Base-by-base conservation (phyloP, 2,113 vertebrate species). In the Sinocyclocheilus grahami region DNA sequence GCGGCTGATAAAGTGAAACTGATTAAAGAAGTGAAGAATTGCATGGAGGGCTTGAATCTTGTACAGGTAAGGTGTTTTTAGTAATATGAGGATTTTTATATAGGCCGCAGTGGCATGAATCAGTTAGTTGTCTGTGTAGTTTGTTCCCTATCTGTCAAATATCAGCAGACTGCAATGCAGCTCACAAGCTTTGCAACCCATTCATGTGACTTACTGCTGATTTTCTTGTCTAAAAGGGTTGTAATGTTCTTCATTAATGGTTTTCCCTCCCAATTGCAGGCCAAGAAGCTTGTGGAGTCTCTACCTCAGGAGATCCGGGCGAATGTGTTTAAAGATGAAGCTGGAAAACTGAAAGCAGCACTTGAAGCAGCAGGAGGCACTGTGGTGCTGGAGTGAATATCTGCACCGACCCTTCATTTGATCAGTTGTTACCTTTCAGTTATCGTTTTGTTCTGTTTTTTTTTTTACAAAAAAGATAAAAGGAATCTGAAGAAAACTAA, bases 1-100 rank as follows among this genome's bases (percentile, higher is more conserved):
- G 91, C 96, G 0, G 88, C 95, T 3, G 98, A 99, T 30, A 99
- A 99, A 91, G 98, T 99, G 39, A 99, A 99, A 85, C 93, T 99
- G 58, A 99, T 99, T 92, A 99, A 99, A 84, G 98, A 99, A 90
- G 95, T 99, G 91, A 99, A 99, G 95, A 99, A 96, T 90, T 96
- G 96, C 42, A 91, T 99, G n/a, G 96, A 96, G 1, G 97, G 97
- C 77, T 90, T 99, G 82, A 99, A 99, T 91, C 96, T 99, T 0
- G 98, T 99, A 65, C 98, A 99, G 97, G 98, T 99, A 91, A 85
- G 90, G 85, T 16, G 72, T 12, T 27, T 4, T 20, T 24, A 60
- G 37, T 55, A 0, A 51, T 3, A 51, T 71, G 22, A 37, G 4
- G 18, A 4, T 6, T 27, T 46, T 39, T 51, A 13, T 12, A 12